These are phyloP conservation scores for Plusia festucae DNA, from an alignment of 2,888 invertebrate genomes.

Conservation along the genomic window DNA sequence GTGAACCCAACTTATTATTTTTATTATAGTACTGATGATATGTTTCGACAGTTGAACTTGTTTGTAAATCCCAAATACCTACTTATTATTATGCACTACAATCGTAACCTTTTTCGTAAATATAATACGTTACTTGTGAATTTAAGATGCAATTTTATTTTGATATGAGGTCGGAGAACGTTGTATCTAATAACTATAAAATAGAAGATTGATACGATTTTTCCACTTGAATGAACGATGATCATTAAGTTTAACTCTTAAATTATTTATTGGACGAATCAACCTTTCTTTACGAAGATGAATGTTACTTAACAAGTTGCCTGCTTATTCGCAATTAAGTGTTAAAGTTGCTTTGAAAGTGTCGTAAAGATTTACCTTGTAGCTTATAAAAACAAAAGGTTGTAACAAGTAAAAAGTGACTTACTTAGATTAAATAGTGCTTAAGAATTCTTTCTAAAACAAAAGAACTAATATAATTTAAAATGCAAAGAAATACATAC, in stretches of 20 bases:
- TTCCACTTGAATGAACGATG: slow-evolving; percentile 17
- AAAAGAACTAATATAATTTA: not conserved
- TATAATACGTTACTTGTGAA: too few species aligned
- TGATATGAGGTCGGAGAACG: too few species aligned
- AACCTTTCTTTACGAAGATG: slow-evolving; percentile 58
- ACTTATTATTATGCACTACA: too few species aligned
- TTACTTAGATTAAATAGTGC: slow-evolving; percentile 17
- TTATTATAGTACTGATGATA: too few species aligned
- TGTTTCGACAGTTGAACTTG: too few species aligned
- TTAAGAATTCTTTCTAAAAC: not conserved
- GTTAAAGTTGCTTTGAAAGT: slow-evolving; percentile 53
- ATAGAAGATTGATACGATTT: too few species aligned
- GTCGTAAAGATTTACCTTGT: slow-evolving; percentile 43
- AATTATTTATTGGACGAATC: slow-evolving; percentile 55
- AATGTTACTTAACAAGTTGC: slow-evolving; percentile 61
- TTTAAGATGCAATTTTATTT: too few species aligned
- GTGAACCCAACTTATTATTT: too few species aligned
- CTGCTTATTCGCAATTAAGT: slow-evolving; percentile 59
- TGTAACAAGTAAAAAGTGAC: slow-evolving; percentile 24
- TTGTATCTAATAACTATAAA: too few species aligned
- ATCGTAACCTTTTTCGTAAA: too few species aligned
- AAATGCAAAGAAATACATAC: slow-evolving; percentile 10
- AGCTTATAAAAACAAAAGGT: slow-evolving; percentile 35
- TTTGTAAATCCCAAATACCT: too few species aligned
- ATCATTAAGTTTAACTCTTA: slow-evolving; percentile 45